These are phyloP conservation scores for Spongia lamella DNA, from an alignment of 37 sponge, comb jelly and placozoan species.

Conservation along the genomic window DNA sequence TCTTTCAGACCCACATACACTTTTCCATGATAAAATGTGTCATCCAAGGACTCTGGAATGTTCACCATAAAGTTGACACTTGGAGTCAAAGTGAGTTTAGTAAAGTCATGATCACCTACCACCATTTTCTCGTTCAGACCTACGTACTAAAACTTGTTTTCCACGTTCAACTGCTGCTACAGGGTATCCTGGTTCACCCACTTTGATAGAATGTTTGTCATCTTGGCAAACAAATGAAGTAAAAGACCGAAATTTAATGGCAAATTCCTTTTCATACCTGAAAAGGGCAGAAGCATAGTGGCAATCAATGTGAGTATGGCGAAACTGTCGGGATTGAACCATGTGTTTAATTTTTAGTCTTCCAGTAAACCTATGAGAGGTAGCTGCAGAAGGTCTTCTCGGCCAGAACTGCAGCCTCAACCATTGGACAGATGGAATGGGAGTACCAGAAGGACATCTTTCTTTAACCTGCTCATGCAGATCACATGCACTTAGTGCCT, in stretches of 20 bases:
- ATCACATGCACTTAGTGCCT: constrained; percentile 19
- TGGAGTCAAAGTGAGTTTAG: neutral
- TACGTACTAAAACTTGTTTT: neutral
- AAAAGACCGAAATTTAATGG: constrained; percentile 17
- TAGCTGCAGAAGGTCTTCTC: constrained; percentile 17
- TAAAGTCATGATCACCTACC: constrained; percentile 29
- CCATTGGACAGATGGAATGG: constrained; percentile 35
- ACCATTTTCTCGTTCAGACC: neutral
- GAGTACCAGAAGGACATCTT: constrained; percentile 17
- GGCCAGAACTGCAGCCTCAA: constrained; percentile 51
- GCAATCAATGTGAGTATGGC: too few relatives aligned
- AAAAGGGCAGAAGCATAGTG: too few relatives aligned
- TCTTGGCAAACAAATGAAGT: constrained; percentile 40
- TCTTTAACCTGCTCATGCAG: constrained; percentile 15
- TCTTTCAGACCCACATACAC: constrained; percentile 8
- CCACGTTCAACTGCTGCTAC: constrained; percentile 27
- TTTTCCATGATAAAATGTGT: constrained; percentile 14
- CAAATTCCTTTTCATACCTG: constrained; percentile 27
- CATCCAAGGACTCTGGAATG: constrained; percentile 9
- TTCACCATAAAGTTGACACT: constrained; percentile 6
- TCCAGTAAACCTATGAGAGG: constrained; percentile 25
- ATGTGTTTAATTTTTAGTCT: constrained; percentile 35
- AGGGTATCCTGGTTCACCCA: constrained; percentile 21
- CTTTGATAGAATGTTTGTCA: constrained; percentile 19
- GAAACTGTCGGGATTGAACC: constrained; percentile 21